Evolutionary conservation across 2,797 vertebrate species (phyloP), one percentile per base, ranked within the genome.

Genomic region (Cirrhinus mrigala): DNA sequence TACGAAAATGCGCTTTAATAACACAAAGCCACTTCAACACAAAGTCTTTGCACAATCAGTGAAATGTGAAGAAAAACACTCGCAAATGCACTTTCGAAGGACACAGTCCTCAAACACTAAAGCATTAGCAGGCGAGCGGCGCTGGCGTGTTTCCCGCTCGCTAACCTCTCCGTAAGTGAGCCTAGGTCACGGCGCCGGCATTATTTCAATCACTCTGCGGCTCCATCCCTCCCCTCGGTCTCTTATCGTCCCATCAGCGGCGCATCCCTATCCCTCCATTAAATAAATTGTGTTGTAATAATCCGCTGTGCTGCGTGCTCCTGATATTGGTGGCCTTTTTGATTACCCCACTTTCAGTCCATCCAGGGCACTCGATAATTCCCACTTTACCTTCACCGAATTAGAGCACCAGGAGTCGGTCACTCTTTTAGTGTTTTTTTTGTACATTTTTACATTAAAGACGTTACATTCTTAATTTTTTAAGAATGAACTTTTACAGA

Each of bases 241-340:
- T 91, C 92, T 91, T 79, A 82, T 60, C 68, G 70, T 74, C 86
- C 73, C 81, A 88, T 86, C 89, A 85, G 80, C 76, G 73, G 70
- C 48, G 52, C 82, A 81, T 88, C 81, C 70, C 79, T 75, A 79
- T 93, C 89, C 91, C 92, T 94, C 94, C 95, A 96, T 96, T 96
- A 95, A 95, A 95, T 95, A 94, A 95, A 96, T 96, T 96, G 95
- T 93, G 90, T 90, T 91, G 92, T 94, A 94, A 95, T 96, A 95
- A 96, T 96, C 95, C 95, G 91, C 93, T 94, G 91, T 82, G 85
- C 84, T 87, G 79, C 84, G 82, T 75, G 91, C 93, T 93, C 88
- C 89, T 94, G 92, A 95, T 94, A 95, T 93, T 92, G 86, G 86
- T 94, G 91, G 93, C 93, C 94, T 91, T 94, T 95, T 94, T 95